Conservation (phyloP, 2,797 vertebrate genomes). For the Betta splendens region DNA sequence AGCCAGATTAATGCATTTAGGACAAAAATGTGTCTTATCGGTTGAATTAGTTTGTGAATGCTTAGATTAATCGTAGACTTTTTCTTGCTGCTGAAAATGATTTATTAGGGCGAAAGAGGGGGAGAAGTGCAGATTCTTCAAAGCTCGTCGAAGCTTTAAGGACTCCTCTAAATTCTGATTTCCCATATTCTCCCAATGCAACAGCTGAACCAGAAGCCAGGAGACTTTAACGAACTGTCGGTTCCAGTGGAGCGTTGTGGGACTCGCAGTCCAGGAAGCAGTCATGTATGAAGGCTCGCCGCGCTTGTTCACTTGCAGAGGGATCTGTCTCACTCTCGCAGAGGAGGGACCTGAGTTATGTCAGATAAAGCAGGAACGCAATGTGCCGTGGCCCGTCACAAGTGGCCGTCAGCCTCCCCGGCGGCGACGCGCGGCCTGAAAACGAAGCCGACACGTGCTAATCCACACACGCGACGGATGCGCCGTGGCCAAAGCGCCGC, state of each 20-base stretch:
- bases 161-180: constrained; percentile 9
- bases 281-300: constrained; percentile 56
- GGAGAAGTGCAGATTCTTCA: not conserved
- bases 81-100: not conserved
- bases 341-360: constrained; percentile 50
- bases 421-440: constrained; percentile 54
- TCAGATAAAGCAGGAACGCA: constrained; percentile 62
- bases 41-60: not conserved
- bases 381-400: constrained; percentile 48
- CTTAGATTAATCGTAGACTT: not conserved
- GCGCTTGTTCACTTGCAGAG: constrained; percentile 40
- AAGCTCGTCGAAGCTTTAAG: not conserved
- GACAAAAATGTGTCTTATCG: not conserved
- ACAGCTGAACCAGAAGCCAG: constrained; percentile 28
- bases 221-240: constrained; percentile 47
- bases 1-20: not conserved
- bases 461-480: constrained; percentile 66
- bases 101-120: not conserved
- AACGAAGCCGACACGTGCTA: constrained; percentile 72
- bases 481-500: constrained; percentile 40
- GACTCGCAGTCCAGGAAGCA: constrained; percentile 46
- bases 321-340: constrained; percentile 54
- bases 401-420: constrained; percentile 58
- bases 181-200: constrained; percentile 27
- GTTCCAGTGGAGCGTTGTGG: constrained; percentile 41